phyloP scores from a whole-genome alignment of 2,888 invertebrate genomes.

The Empis livida region DNA sequence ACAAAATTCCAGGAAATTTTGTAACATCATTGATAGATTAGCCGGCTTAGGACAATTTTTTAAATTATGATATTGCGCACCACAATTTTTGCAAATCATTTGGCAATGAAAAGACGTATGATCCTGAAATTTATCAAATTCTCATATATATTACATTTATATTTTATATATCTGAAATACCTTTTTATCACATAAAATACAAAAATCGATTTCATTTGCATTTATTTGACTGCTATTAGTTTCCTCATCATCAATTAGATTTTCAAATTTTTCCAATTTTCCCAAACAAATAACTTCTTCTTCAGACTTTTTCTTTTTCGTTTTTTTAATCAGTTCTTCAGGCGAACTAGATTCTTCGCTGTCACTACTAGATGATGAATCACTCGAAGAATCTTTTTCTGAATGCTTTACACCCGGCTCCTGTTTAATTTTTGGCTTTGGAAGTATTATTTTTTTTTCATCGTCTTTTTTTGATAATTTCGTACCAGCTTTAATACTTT shows the following conservation, averaged over 20 bases:
- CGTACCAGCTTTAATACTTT: background rate
- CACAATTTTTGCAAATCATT: constrained; percentile 30
- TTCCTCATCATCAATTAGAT: constrained; percentile 22
- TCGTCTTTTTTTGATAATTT: background rate
- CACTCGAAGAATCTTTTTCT: constrained; percentile 3
- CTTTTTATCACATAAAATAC: constrained; percentile 26
- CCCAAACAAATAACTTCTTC: constrained; percentile 32
- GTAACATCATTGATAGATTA: constrained; percentile 25
- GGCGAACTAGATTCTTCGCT: background rate
- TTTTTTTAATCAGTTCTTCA: background rate
- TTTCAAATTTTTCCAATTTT: constrained; percentile 14
- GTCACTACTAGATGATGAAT: background rate
- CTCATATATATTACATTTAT: background rate
- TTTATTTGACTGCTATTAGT: background rate
- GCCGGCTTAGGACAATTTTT: constrained; percentile 26
- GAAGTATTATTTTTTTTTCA: constrained; percentile 1
- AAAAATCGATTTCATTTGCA: constrained; percentile 8
- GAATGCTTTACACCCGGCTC: background rate
- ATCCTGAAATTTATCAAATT: constrained; percentile 16
- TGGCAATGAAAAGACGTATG: constrained; percentile 28
- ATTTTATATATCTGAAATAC: constrained; percentile 14
- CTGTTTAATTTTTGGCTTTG: constrained; percentile 7
- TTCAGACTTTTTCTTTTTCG: background rate
- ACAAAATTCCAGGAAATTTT: constrained; percentile 29
- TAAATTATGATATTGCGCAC: constrained; percentile 22